These are phyloP conservation scores for Drosophila murphyi DNA, from an alignment of 1,140 invertebrate species.

Conservation along the genomic window DNA sequence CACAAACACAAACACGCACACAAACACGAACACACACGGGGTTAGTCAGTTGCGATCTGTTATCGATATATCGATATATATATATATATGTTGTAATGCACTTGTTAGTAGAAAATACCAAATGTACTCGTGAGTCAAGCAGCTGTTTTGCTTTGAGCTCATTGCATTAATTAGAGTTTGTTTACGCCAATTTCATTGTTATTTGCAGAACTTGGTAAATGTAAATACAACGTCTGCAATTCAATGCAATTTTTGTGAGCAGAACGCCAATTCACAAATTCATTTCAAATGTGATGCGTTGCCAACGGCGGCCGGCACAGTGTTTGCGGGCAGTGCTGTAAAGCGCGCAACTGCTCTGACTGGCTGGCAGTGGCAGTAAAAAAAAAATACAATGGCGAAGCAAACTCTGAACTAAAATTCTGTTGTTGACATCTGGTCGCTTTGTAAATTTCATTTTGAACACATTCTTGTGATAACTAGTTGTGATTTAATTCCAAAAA, in stretches of 20 bases:
- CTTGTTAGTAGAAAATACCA: conserved; percentile 39
- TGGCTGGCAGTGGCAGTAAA: conserved; percentile 36
- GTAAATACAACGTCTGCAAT: not conserved
- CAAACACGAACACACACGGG: conserved; percentile 22
- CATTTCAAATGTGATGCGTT: conserved; percentile 22
- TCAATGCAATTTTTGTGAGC: not conserved
- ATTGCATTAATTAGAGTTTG: not conserved
- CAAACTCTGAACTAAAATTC: conserved; percentile 64
- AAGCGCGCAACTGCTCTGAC: conserved; percentile 30
- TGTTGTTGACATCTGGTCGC: conserved; percentile 77
- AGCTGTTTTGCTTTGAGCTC: conserved; percentile 30
- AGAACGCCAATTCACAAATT: not conserved
- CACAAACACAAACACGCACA: conserved; percentile 63
- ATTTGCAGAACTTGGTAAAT: not conserved
- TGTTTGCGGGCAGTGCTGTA: conserved; percentile 43
- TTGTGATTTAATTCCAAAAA: conserved; percentile 68
- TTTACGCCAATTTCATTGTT: not conserved
- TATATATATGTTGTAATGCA: conserved; percentile 27
- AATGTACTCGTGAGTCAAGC: conserved; percentile 31
- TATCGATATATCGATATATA: conserved; percentile 46
- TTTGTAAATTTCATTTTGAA: conserved; percentile 58
- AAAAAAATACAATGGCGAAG: conserved; percentile 69
- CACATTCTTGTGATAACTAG: conserved; percentile 67
- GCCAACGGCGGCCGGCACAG: conserved; percentile 38
- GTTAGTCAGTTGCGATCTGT: conserved; percentile 20